Base-by-base conservation (phyloP, 2,888 invertebrate species). In the Willowsia nigromaculata region DNA sequence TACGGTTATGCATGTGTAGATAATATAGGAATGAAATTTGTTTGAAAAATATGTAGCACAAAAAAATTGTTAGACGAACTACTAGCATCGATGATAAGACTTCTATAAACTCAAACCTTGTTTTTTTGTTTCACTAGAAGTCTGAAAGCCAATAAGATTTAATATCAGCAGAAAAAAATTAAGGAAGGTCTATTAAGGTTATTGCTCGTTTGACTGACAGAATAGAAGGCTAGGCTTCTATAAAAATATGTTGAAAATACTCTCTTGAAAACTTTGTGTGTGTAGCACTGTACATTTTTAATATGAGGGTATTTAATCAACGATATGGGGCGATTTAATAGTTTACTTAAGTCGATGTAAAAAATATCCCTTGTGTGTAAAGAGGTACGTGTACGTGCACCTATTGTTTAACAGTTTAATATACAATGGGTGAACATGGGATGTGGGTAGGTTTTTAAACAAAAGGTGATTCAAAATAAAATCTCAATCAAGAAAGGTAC, bases 121-220 rank as follows among this genome's bases (percentile, higher is more conserved):
- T 25, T 59, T 27, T 27, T 18, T n/a, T n/a, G n/a, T n/a, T n/a
- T n/a, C n/a, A 18, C 53, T 53, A 53, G 53, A 62, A 5, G 1
- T 3, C 27, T 25, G 27, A 30, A 37, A 30, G 65, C 5, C 11
- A 27, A 27, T 9, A 25, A 25, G 15, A 59, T 59, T 18, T 27
- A 33, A 65, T n/a, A 33, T 15, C 7, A 74, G 43, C 71, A 47
- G 47, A 25, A 74, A 74, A 74, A 43, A 74, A 33, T 33, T 7
- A 33, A n/a, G 65, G 33, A 33, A 65, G 40, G 22, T 25, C 43
- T 43, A 74, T 74, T 74, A 74, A 74, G 71, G 71, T 74, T 74
- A 74, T 74, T 74, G 71, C 22, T 74, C 71, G 43, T 74, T 74
- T 74, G 71, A 74, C 71, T 74, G 43, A 47, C 71, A 74, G 71